These are phyloP conservation scores for Petrocephalus sullivani DNA, from an alignment of 2,797 vertebrate species.

Conservation along the genomic window DNA sequence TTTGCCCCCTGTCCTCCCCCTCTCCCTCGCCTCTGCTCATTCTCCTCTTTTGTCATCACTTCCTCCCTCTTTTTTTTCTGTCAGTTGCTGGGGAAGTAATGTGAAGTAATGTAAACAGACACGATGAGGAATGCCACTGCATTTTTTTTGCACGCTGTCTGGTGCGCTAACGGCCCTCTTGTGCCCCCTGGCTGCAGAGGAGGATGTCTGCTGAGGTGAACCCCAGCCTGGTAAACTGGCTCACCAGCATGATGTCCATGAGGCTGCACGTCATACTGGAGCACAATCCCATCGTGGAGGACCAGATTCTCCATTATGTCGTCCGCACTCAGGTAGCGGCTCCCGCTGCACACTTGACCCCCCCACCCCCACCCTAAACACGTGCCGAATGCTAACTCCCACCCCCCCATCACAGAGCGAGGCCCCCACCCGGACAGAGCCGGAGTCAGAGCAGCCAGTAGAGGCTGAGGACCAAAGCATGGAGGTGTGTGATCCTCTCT, in stretches of 20 bases:
- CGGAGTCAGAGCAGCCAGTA: conserved; percentile 29
- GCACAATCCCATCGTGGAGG: conserved; percentile 78
- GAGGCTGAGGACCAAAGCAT: conserved; percentile 32
- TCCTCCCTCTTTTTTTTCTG: not conserved
- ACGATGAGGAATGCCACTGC: not conserved
- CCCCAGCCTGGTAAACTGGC: conserved; percentile 85
- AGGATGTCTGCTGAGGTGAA: conserved; percentile 85
- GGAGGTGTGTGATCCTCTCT: conserved; percentile 32
- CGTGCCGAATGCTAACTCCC: not conserved
- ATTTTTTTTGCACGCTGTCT: not conserved
- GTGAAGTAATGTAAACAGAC: not conserved
- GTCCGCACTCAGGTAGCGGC: conserved; percentile 48
- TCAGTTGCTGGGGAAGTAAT: not conserved
- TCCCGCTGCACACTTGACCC: not conserved
- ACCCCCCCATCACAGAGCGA: conserved; percentile 36
- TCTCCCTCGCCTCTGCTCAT: not conserved
- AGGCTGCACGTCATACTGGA: conserved; percentile 83
- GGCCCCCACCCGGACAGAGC: conserved; percentile 30
- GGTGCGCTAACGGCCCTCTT: not conserved
- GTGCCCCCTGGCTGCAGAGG: conserved; percentile 55
- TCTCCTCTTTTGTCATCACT: not conserved
- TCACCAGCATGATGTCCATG: conserved; percentile 88
- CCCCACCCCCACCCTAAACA: not conserved
- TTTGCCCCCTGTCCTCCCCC: not conserved
- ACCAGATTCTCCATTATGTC: conserved; percentile 76